Base-by-base conservation (phyloP, 1,140 invertebrate genomes). In the Cyclina sinensis region DNA sequence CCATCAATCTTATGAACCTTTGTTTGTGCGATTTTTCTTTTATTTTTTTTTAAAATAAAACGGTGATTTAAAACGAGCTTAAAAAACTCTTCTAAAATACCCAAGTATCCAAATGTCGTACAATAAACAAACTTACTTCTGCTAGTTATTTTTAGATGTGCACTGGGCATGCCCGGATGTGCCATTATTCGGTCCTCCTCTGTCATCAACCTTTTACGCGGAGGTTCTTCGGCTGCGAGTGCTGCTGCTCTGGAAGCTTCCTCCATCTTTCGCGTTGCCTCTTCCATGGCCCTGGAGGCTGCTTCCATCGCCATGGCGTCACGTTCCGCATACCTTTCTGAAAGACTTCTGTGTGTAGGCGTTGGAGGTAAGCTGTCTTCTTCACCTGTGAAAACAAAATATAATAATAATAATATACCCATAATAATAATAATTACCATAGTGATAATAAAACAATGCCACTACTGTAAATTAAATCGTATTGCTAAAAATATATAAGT, bases 111-210 rank as follows among this genome's bases (percentile, higher is more conserved):
- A 62, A 27, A 62, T 62, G 57, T 27, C 9, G 9, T 1, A n/a
- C 7, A 7, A 24, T 24, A 62, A 27, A 51, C 16, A 76, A 35
- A 95, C 96, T 96, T 95, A 98, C 98, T 98, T 97, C 98, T 96
- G 90, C 97, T 98, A 88, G 97, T 97, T 91, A 99, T 98, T 96
- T 98, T 99, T 90, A 99, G 98, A 95, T 98, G 97, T 85, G 98
- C 97, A 78, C 97, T 97, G 70, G 96, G 96, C 46, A 96, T 95
- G 0, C 90, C 90, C 0, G 94, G 91, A 94, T 96, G 94, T 93
- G 93, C 92, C 80, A 94, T 88, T 11, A 95, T 73, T 59, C 95
- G 86, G 59, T 96, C 95, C 18, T 96, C 96, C 16, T 96, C 96
- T 9, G 93, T 91, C 16, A 94, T 91, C 24, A 95, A 91, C 27